Conservation (phyloP, 2,888 invertebrate species). For the Phorcus lineatus region DNA sequence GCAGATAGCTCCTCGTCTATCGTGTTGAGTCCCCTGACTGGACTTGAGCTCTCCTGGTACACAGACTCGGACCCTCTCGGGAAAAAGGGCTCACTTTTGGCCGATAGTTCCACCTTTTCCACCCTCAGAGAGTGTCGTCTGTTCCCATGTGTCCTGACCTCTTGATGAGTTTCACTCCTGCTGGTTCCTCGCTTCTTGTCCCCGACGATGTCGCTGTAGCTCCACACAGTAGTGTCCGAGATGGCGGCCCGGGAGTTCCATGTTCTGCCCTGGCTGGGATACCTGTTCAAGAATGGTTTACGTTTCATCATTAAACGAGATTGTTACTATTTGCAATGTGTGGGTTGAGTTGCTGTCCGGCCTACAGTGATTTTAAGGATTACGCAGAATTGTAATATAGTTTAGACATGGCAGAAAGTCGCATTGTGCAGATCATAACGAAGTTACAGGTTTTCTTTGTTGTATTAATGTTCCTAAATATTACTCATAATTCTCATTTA, state of each 20-base stretch:
- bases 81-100: slow-evolving; percentile 1
- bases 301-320: no score
- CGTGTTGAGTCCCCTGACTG: neutral
- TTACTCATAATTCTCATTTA: no score
- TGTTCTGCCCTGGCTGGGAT: neutral
- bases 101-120: neutral
- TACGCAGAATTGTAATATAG: no score
- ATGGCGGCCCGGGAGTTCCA: neutral
- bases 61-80: neutral
- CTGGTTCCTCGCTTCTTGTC: neutral
- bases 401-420: no score
- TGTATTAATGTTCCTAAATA: no score
- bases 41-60: neutral
- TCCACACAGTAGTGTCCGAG: neutral
- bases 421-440: no score
- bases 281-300: neutral
- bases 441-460: no score
- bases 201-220: neutral
- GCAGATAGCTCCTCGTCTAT: neutral
- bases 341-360: no score
- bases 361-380: no score
- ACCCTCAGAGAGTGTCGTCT: neutral
- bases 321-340: no score
- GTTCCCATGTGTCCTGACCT: neutral
- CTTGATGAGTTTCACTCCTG: slow-evolving; percentile 18